A percentile compares a stretch with the other conserved stretches of the same genome.
phyloP scores from a whole-genome alignment of 2,888 invertebrate genomes.

The Hemistola chrysoprasaria region DNA sequence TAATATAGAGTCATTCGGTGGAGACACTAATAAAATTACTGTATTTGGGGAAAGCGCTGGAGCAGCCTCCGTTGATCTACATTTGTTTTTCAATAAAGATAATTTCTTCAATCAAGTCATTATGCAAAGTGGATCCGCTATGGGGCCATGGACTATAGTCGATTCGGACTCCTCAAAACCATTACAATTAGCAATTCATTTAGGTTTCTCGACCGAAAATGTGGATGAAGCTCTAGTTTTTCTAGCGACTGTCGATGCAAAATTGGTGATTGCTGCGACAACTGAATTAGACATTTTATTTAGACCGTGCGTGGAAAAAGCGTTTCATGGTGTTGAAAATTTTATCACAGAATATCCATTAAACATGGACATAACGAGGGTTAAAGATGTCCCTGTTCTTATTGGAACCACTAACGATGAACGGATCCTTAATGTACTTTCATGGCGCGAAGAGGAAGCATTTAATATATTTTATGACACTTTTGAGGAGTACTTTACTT shows the following conservation, averaged over 20 bases:
- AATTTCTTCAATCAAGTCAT: constrained; percentile 50
- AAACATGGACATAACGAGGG: constrained; percentile 30
- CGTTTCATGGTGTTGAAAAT: constrained; percentile 34
- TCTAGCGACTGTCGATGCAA: constrained; percentile 37
- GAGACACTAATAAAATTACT: constrained; percentile 50
- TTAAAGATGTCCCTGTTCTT: constrained; percentile 36
- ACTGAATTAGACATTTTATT: constrained; percentile 31
- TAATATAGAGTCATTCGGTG: constrained; percentile 57
- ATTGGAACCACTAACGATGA: constrained; percentile 44
- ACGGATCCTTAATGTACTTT: constrained; percentile 5
- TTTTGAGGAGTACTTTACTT: constrained; percentile 34
- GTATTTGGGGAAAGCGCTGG: constrained; percentile 59
- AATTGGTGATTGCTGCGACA: constrained; percentile 40
- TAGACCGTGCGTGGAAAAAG: constrained; percentile 48
- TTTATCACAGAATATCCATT: constrained; percentile 42
- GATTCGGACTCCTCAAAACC: constrained; percentile 38
- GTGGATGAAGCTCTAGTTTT: constrained; percentile 44
- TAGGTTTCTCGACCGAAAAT: constrained; percentile 42
- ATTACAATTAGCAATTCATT: constrained; percentile 39
- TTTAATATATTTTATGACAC: constrained; percentile 28
- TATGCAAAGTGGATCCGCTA: constrained; percentile 47
- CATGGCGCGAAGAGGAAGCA: constrained; percentile 15
- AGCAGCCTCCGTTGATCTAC: constrained; percentile 44
- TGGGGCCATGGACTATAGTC: constrained; percentile 29
- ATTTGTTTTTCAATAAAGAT: constrained; percentile 43